Base-by-base conservation (phyloP, 2,888 invertebrate species). In the Ennomos quercinarius region DNA sequence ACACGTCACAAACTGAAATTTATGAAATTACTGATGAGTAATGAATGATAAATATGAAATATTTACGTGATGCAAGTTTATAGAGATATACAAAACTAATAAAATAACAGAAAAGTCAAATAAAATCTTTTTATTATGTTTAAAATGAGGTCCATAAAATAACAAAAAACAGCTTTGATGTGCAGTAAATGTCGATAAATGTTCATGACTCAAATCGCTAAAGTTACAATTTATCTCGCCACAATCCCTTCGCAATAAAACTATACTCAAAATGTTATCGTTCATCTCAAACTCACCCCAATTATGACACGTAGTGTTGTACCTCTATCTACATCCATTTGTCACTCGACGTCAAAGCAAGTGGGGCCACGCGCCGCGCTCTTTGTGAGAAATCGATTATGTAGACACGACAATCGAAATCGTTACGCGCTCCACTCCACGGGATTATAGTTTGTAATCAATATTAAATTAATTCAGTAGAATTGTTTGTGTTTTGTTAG, bases 321-420 rank as follows among this genome's bases (percentile, higher is more conserved):
- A 56, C 69, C 71, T 75, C 71, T 74, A 76, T 67, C 49, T 48
- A 49, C 44, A 58, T 47, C 74, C 77, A 86, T 87, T 87, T 78
- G 86, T 83, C 86, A 85, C 74, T 74, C 73, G 63, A 68, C 82
- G 81, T 87, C 85, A 84, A 66, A 85, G 80, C 83, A 74, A 71
- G 73, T 72, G 76, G 77, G 77, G 61, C 68, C 64, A 66, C 57
- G 65, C 60, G 61, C 43, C 62, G 61, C 39, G 49, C 56, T 12
- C 55, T 61, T 61, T 62, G 54, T 50, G 38, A 37, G 8, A 27
- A 57, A 67, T 64, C 70, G 71, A 70, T 68, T 57, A 70, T 67
- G 40, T 63, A 59, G 66, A 63, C 67, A 64, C 60, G 65, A 69
- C 66, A 67, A 68, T 69, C 64, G 51, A 35, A 47, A 63, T 63